These are phyloP conservation scores for Dipodomys spectabilis DNA, from an alignment of 2,113 vertebrate species.

Conservation along the genomic window DNA sequence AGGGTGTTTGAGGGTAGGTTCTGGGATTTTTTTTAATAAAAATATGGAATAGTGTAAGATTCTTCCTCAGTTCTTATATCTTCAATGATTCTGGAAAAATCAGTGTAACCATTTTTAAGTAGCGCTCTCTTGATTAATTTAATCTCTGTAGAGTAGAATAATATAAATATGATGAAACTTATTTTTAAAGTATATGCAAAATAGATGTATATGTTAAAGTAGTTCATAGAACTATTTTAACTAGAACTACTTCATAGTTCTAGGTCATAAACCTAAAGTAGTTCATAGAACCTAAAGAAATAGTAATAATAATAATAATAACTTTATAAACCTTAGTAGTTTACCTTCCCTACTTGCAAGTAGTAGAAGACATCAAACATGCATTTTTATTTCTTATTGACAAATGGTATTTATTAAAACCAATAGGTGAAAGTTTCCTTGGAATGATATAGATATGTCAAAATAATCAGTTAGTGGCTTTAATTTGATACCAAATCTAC, in stretches of 20 bases:
- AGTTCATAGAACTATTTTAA: no score
- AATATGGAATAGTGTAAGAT: not conserved
- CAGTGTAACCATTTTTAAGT: not conserved
- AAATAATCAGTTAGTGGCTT: not conserved
- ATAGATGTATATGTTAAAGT: not conserved
- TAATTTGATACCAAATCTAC: not conserved
- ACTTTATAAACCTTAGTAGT: not conserved
- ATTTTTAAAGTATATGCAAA: not conserved
- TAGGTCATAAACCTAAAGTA: no score
- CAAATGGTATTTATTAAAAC: not conserved
- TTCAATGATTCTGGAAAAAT: not conserved
- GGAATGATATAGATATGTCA: not conserved
- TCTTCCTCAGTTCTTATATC: not conserved
- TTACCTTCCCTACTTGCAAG: not conserved
- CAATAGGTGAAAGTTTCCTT: not conserved
- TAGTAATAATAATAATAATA: not conserved
- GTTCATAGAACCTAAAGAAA: not conserved
- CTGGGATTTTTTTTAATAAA: not conserved
- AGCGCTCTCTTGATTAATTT: not conserved
- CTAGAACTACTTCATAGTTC: no score
- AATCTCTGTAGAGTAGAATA: not conserved
- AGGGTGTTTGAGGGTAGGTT: not conserved
- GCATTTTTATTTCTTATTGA: not conserved
- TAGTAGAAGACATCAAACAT: not conserved
- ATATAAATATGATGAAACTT: not conserved